Evolutionary conservation across 2,797 vertebrate genomes (phyloP).

Genomic region (Silurus aristotelis): DNA sequence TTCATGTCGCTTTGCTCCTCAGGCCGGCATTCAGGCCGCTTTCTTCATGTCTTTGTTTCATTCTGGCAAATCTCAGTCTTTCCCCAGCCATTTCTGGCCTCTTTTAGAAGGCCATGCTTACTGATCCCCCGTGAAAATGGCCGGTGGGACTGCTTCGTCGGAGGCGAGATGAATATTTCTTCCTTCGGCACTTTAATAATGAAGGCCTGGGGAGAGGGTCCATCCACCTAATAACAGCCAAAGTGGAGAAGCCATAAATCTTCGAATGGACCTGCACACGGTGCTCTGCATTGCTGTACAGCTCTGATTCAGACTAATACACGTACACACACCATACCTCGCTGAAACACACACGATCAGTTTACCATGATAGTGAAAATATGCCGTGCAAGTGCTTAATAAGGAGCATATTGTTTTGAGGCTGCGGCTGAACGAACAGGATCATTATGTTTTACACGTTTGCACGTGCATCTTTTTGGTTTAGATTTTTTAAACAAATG

Average conservation of each 20-base stretch:
- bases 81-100: constrained; percentile 27
- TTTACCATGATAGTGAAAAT: constrained; percentile 11
- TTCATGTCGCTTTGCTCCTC: background rate
- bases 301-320: constrained; percentile 54
- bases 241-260: constrained; percentile 81
- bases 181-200: constrained; percentile 75
- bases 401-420: constrained; percentile 3
- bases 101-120: constrained; percentile 28
- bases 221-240: constrained; percentile 77
- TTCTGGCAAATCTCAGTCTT: constrained; percentile 22
- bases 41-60: background rate
- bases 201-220: constrained; percentile 64
- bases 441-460: background rate
- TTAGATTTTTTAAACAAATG: too few species aligned
- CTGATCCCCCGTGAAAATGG: constrained; percentile 44
- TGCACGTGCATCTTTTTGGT: too few species aligned
- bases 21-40: background rate
- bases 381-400: background rate
- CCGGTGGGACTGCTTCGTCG: constrained; percentile 63
- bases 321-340: constrained; percentile 1
- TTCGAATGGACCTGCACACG: constrained; percentile 74
- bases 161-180: constrained; percentile 64
- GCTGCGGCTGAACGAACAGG: background rate
- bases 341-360: constrained; percentile 19
- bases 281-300: constrained; percentile 72